These are phyloP conservation scores for Platycercus adscitus DNA, from an alignment of 2,113 vertebrate species.

Conservation along the genomic window DNA sequence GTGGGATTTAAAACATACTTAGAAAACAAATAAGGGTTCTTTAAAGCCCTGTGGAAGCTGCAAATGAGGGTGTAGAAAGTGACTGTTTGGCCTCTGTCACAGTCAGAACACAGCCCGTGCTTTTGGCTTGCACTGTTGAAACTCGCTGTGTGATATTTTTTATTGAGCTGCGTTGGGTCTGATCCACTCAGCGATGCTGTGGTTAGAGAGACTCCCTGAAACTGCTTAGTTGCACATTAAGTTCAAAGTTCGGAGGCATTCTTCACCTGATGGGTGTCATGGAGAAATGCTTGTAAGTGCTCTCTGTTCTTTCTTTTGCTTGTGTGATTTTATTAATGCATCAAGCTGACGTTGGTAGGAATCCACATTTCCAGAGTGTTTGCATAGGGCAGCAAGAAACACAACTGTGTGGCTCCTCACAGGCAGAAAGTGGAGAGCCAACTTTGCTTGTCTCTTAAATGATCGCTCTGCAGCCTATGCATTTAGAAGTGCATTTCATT, in stretches of 20 bases:
- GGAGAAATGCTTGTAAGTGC: neutral
- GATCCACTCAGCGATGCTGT: neutral
- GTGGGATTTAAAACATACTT: conserved; percentile 14
- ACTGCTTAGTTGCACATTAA: neutral
- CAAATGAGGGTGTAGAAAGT: neutral
- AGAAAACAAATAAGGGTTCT: neutral
- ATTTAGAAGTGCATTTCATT: neutral
- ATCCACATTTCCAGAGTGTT: neutral
- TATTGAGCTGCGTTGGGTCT: neutral
- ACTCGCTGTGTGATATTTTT: neutral
- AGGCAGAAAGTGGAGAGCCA: neutral
- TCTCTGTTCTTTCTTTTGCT: neutral
- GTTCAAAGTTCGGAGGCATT: neutral
- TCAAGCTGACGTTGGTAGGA: neutral
- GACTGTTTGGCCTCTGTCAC: neutral
- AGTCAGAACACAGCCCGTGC: neutral
- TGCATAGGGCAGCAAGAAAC: neutral
- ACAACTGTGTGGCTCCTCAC: neutral
- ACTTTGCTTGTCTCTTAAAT: neutral
- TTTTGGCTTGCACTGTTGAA: neutral
- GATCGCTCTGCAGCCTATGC: accelerated
- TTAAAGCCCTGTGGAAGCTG: neutral
- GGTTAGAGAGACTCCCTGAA: neutral
- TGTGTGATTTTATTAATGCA: neutral
- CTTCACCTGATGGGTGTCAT: neutral